phyloP scores from a whole-genome alignment of 2,797 vertebrate genomes.

The Pseudomugil tenellus region DNA sequence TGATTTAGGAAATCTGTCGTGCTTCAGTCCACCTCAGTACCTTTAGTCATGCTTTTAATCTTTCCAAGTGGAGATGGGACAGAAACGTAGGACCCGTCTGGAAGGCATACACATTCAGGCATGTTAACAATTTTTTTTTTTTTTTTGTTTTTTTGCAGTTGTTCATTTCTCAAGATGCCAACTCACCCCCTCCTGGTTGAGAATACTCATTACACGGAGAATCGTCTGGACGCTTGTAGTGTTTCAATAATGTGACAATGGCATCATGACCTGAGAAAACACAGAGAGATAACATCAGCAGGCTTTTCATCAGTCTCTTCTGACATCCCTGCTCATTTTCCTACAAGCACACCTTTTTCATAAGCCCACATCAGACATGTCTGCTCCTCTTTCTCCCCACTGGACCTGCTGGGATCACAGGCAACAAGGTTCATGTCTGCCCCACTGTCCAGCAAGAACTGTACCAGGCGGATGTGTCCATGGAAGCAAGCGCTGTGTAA shows the following conservation, averaged over 20 bases:
- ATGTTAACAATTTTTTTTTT: too few relatives aligned
- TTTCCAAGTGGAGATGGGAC: constrained; percentile 95
- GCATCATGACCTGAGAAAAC: constrained; percentile 88
- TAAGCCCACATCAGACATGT: constrained; percentile 99
- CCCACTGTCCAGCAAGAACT: constrained; percentile 93
- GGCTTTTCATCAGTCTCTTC: not conserved
- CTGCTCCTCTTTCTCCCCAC: constrained; percentile 96
- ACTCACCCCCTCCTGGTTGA: constrained; percentile 94
- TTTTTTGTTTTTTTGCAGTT: too few relatives aligned
- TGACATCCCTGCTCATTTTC: not conserved
- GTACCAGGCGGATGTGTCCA: constrained; percentile 92
- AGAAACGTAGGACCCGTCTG: constrained; percentile 96
- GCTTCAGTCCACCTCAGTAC: constrained; percentile 77
- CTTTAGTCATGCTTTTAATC: constrained; percentile 99
- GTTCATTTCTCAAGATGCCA: not conserved
- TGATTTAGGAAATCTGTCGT: constrained; percentile 23
- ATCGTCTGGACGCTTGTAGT: constrained; percentile 94
- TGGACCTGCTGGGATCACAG: constrained; percentile 95
- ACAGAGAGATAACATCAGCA: not conserved
- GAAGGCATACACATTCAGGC: constrained; percentile 52
- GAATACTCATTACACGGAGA: constrained; percentile 95
- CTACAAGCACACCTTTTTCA: constrained; percentile 87
- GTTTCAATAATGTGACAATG: constrained; percentile 96
- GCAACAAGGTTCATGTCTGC: constrained; percentile 98
- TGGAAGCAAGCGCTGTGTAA: constrained; percentile 95